A percentile compares a stretch with the other conserved stretches of the same genome.
These are phyloP conservation scores for Boleophthalmus pectinirostris DNA, from an alignment of 2,113 vertebrate species.

Conservation along the genomic window DNA sequence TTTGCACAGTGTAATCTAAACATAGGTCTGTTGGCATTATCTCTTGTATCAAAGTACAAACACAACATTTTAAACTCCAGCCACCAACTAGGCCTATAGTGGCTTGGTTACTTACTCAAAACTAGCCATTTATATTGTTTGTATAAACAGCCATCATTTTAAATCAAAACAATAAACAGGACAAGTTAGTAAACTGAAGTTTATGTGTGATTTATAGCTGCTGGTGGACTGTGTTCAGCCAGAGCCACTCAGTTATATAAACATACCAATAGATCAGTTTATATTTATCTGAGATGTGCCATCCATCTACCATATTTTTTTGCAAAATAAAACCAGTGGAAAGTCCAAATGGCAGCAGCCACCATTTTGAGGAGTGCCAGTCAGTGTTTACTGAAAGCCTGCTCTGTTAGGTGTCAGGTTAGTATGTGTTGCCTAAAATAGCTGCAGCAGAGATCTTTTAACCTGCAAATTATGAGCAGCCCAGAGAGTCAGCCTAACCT, in stretches of 20 bases:
- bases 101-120: not conserved
- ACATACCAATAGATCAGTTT: not conserved
- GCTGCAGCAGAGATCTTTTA: constrained; percentile 36
- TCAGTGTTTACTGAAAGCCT: constrained; percentile 48
- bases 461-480: constrained; percentile 31
- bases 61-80: constrained; percentile 26
- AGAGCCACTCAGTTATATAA: not conserved
- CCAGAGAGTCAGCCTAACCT: constrained; percentile 9
- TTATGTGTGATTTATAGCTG: not conserved
- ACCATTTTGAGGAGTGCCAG: constrained; percentile 30
- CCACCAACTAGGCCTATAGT: not conserved
- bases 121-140: not conserved
- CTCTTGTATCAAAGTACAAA: constrained; percentile 6
- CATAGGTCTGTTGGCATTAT: constrained; percentile 28
- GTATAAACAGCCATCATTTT: not conserved
- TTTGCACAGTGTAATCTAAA: constrained; percentile 54
- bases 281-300: not conserved
- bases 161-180: not conserved
- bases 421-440: constrained; percentile 54
- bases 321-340: not conserved
- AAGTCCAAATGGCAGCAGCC: constrained; percentile 5
- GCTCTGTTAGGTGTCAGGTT: constrained; percentile 61
- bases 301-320: not conserved
- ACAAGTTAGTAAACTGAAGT: not conserved
- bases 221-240: not conserved